Conservation (phyloP, 2,113 vertebrate genomes). For the Carassius gibelio region DNA sequence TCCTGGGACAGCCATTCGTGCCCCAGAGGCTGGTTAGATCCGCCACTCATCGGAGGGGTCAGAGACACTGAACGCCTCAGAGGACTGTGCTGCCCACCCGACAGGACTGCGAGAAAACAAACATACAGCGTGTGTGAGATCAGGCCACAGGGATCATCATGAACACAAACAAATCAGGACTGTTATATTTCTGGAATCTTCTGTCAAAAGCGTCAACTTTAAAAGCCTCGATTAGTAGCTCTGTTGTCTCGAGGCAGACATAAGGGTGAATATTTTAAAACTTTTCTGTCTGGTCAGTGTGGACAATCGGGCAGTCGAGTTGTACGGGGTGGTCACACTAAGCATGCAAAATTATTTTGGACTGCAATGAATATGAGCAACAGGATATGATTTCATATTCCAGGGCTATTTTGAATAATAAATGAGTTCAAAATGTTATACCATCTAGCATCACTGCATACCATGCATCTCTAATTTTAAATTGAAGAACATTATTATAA, state of each 20-base stretch:
- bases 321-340: not conserved
- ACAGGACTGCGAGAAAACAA: slow-evolving; percentile 82
- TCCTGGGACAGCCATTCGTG: slow-evolving; percentile 99
- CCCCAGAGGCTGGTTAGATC: slow-evolving; percentile 88
- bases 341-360: not conserved
- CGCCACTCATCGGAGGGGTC: slow-evolving; percentile 96
- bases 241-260: slow-evolving; percentile 15
- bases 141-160: not conserved
- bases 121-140: not conserved
- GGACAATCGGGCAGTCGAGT: not conserved
- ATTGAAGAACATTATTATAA: no score
- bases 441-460: not conserved
- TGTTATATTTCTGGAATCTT: slow-evolving; percentile 13
- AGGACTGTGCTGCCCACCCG: slow-evolving; percentile 92
- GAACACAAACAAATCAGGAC: not conserved
- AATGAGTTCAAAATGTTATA: not conserved
- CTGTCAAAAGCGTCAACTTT: not conserved
- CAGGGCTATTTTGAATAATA: slow-evolving; percentile 9
- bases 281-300: slow-evolving; percentile 2
- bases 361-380: slow-evolving; percentile 28
- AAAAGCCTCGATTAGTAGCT: not conserved
- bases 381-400: slow-evolving; percentile 1
- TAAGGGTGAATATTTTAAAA: slow-evolving; percentile 17
- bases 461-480: no score
- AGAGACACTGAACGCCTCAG: slow-evolving; percentile 99